Evolutionary conservation across 2,797 vertebrate genomes (phyloP).

Genomic region (Phoebastria nigripes): DNA sequence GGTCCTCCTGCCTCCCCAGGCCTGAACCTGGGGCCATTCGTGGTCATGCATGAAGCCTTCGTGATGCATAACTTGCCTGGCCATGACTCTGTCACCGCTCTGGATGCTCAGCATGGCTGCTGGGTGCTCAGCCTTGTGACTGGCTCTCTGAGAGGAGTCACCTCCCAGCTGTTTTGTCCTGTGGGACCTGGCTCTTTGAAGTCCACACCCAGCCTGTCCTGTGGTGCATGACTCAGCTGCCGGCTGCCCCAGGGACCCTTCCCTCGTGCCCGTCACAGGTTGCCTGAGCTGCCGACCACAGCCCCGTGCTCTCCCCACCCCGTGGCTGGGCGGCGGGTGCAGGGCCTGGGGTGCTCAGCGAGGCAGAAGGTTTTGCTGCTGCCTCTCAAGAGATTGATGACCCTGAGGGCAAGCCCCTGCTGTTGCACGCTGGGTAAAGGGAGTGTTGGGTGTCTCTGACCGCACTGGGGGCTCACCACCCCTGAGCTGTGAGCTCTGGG

Average conservation of each 20-base stretch:
- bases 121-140: not conserved
- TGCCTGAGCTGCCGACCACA: not conserved
- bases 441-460: not conserved
- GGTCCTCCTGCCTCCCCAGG: not conserved
- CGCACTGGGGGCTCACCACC: accelerated
- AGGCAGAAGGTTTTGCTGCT: not conserved
- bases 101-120: not conserved
- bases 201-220: not conserved
- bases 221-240: not conserved
- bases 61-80: not conserved
- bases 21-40: not conserved
- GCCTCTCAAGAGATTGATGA: not conserved
- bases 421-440: accelerated
- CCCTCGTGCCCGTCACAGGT: accelerated
- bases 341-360: not conserved
- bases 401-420: not conserved
- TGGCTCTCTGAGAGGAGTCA: not conserved
- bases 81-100: not conserved
- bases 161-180: not conserved
- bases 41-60: accelerated
- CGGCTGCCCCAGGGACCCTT: not conserved
- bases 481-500: not conserved
- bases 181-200: not conserved
- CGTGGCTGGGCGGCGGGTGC: accelerated
- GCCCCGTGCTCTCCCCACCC: not conserved